Conservation (phyloP, 2,113 vertebrate species). For the Corythaixoides concolor region DNA sequence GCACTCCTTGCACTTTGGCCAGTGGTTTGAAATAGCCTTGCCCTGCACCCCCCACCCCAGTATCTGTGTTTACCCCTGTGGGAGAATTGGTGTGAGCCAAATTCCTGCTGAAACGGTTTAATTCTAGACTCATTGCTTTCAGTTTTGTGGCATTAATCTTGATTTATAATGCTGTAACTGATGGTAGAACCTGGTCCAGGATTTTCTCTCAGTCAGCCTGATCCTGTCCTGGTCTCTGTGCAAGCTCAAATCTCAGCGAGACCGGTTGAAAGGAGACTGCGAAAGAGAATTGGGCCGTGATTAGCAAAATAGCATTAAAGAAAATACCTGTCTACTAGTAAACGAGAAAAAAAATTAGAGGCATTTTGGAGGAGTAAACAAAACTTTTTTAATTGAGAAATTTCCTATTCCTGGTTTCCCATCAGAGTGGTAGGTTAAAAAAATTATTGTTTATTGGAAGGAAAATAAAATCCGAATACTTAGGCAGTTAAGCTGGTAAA, state of each 20-base stretch:
- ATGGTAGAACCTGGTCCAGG: not conserved
- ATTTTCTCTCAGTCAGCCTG: not conserved
- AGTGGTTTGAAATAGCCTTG: not conserved
- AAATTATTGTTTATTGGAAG: not conserved
- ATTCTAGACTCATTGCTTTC: not conserved
- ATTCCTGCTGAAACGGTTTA: not conserved
- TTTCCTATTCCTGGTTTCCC: not conserved
- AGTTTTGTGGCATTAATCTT: not conserved
- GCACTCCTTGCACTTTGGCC: not conserved
- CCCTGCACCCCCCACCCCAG: not conserved
- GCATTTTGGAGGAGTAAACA: not conserved
- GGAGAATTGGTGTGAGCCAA: not conserved
- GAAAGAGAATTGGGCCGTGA: not conserved
- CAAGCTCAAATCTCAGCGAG: not conserved
- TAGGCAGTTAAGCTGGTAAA: not conserved
- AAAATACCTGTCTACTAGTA: not conserved
- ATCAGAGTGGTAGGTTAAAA: not conserved
- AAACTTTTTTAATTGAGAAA: not conserved
- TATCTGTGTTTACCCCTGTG: fast-evolving
- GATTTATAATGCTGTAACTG: not conserved
- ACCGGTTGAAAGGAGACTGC: not conserved
- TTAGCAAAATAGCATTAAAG: not conserved
- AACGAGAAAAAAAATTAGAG: not conserved
- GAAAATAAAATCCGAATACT: not conserved
- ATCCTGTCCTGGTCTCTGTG: not conserved